phyloP scores from a whole-genome alignment of 2,113 vertebrate genomes.

The Ptilonorhynchus violaceus region DNA sequence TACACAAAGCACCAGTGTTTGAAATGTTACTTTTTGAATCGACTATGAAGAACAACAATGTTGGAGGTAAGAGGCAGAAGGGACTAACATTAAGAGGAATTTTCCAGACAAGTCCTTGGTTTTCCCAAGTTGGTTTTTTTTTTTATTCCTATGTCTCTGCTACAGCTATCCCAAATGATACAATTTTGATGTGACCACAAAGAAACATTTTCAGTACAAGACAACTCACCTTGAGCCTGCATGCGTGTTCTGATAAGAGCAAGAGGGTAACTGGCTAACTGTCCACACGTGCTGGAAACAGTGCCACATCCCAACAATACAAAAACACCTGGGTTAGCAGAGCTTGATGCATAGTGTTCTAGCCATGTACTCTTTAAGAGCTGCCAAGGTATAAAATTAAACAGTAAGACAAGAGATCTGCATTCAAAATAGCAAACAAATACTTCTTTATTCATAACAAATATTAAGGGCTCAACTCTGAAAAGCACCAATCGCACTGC shows the following conservation, averaged over 20 bases:
- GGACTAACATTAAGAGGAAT: neutral
- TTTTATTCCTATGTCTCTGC: neutral
- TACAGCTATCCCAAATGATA: neutral
- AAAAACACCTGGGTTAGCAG: constrained; percentile 86
- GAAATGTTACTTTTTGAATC: neutral
- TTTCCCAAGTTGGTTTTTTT: neutral
- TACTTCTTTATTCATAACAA: neutral
- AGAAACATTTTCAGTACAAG: neutral
- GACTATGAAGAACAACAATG: neutral
- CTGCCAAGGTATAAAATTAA: constrained; percentile 62
- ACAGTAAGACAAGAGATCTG: neutral
- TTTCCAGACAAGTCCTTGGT: neutral
- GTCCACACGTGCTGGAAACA: constrained; percentile 89
- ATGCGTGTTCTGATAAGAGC: constrained; percentile 91
- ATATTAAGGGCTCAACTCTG: neutral
- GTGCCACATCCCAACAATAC: constrained; percentile 89
- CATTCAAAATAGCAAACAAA: neutral
- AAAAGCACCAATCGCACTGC: neutral
- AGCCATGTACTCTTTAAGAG: constrained; percentile 89
- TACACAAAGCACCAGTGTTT: neutral
- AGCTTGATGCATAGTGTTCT: constrained; percentile 82
- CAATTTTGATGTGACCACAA: neutral
- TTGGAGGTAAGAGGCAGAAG: neutral
- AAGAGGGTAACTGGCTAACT: constrained; percentile 90
- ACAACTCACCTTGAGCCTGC: constrained; percentile 88